Percentiles rank a stretch among this genome's conserved stretches.
These are phyloP conservation scores for Pandemis corylana DNA, from an alignment of 2,888 invertebrate genomes.

Conservation along the genomic window DNA sequence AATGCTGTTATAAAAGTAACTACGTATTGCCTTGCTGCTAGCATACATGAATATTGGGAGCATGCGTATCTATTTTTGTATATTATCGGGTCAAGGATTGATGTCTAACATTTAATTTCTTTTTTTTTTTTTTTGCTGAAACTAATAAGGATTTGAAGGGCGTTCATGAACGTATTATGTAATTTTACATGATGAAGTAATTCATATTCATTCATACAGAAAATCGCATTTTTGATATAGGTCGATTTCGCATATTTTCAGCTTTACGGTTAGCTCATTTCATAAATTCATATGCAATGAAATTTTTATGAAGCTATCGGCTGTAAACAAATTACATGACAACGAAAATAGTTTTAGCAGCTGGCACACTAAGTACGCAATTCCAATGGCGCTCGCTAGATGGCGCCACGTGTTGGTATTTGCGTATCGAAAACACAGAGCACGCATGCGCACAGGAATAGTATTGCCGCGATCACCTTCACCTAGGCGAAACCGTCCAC, in stretches of 20 bases:
- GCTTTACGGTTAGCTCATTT: slow-evolving; percentile 29
- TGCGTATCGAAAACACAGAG: slow-evolving; percentile 57
- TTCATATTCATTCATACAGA: background rate
- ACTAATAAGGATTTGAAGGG: slow-evolving; percentile 24
- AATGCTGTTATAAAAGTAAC: slow-evolving; percentile 57
- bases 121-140: slow-evolving; percentile 42
- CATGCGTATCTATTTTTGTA: slow-evolving; percentile 79
- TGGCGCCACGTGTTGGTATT: slow-evolving; percentile 69
- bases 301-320: slow-evolving; percentile 47
- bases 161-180: slow-evolving; percentile 16
- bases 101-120: slow-evolving; percentile 52
- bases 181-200: slow-evolving; percentile 24
- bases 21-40: slow-evolving; percentile 70
- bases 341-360: slow-evolving; percentile 77
- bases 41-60: slow-evolving; percentile 68
- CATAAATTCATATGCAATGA: slow-evolving; percentile 50
- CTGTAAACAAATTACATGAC: slow-evolving; percentile 60
- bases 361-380: slow-evolving; percentile 66
- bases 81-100: slow-evolving; percentile 81
- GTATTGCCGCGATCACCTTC: slow-evolving; percentile 78
- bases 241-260: slow-evolving; percentile 32
- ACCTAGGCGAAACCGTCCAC: slow-evolving; percentile 73
- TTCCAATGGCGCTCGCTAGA: slow-evolving; percentile 69
- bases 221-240: slow-evolving; percentile 8
- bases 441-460: slow-evolving; percentile 80